Evolutionary conservation across 2,888 invertebrate species (phyloP).

Genomic region (Rhagium mordax): DNA sequence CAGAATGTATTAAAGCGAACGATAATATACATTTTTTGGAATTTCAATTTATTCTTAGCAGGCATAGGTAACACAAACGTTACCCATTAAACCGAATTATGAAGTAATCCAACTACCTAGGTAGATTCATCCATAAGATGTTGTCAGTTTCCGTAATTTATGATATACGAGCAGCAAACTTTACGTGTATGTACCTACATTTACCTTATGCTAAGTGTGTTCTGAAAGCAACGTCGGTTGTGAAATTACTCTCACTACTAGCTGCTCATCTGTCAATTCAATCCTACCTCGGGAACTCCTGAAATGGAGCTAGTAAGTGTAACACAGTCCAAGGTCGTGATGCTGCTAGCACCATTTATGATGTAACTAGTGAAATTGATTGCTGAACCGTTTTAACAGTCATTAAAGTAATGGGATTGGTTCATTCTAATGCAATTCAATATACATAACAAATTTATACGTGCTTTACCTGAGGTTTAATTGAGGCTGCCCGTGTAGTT

Average conservation of each 20-base stretch:
- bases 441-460: constrained; percentile 12
- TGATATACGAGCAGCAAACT: background rate
- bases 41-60: too few species aligned
- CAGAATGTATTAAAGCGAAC: too few species aligned
- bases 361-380: constrained; percentile 46
- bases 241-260: constrained; percentile 44
- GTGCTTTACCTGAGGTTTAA: constrained; percentile 6
- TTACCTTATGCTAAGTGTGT: constrained; percentile 2
- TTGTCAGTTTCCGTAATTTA: background rate
- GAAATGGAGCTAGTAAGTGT: constrained; percentile 47
- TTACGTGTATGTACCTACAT: constrained; percentile 8
- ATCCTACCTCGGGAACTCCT: constrained; percentile 38
- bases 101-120: background rate
- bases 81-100: too few species aligned
- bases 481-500: constrained; percentile 1
- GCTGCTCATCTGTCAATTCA: constrained; percentile 36
- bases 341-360: constrained; percentile 37
- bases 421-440: constrained; percentile 29
- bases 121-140: background rate
- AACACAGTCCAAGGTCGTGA: constrained; percentile 47
- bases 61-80: too few species aligned
- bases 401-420: constrained; percentile 31
- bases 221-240: constrained; percentile 36
- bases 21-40: too few species aligned
- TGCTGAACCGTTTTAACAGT: constrained; percentile 31